Evolutionary conservation across 2,113 vertebrate genomes (phyloP).

Genomic region (Xerus inauris): DNA sequence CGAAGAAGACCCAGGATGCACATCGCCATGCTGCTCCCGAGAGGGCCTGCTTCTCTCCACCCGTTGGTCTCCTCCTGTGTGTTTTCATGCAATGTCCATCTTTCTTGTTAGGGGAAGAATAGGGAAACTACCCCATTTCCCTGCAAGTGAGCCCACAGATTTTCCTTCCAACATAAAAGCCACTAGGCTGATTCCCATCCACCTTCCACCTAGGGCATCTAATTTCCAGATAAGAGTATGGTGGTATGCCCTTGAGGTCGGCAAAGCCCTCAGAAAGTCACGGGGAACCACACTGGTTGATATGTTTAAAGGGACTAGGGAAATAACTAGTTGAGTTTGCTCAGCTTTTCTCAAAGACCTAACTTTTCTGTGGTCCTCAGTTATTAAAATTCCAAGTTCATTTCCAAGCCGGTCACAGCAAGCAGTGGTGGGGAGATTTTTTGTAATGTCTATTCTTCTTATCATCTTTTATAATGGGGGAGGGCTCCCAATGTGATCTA

Average conservation of each 20-base stretch:
- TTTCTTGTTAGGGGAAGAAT: neutral
- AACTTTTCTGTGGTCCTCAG: rapidly evolving
- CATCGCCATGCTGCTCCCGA: too few species aligned
- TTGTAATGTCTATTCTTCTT: neutral
- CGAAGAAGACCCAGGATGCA: neutral
- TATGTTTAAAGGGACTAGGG: neutral
- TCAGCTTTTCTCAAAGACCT: neutral
- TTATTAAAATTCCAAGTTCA: neutral
- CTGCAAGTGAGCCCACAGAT: too few species aligned
- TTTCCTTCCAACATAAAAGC: neutral
- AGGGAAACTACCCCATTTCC: neutral
- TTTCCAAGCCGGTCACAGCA: too few species aligned
- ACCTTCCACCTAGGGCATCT: neutral
- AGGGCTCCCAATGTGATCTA: neutral
- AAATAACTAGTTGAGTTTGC: neutral
- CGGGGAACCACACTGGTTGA: neutral
- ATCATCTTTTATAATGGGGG: neutral
- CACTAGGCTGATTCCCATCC: too few species aligned
- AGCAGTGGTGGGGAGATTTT: rapidly evolving
- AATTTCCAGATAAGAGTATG: neutral
- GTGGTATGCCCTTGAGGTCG: rapidly evolving
- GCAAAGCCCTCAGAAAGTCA: neutral
- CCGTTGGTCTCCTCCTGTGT: neutral
- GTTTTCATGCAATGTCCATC: neutral
- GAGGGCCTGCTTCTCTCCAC: neutral